Evolutionary conservation across 2,888 invertebrate genomes (phyloP), one percentile per base, ranked within the genome.

Genomic region (Rhingia rostrata): DNA sequence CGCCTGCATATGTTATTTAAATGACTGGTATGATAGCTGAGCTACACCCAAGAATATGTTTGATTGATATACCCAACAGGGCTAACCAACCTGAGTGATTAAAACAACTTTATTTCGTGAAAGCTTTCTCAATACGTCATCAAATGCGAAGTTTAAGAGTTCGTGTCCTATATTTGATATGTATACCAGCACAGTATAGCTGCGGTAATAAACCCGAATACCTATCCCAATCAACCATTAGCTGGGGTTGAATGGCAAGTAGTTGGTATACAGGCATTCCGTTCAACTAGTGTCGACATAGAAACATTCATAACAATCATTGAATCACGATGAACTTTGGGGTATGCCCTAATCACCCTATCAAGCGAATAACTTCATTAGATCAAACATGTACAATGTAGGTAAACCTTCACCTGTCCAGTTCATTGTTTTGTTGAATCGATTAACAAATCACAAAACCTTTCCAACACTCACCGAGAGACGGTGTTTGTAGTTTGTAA

Each of bases 401-500:
- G n/a, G n/a, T 39, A 54, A 54, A 6, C 58, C 64, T 43, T 58
- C 64, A 12, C 10, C 43, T 43, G 61, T 63, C 39, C 54, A 63
- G 37, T 56, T 73, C 73, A 64, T 43, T 45, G 53, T 14, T 73
- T 32, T 63, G 4, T 9, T 39, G 32, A 35, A 74, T 75, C 51
- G 75, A 75, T 75, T 75, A 6, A 67, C 43, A 58, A 53, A 33
- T 9, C 32, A 73, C 56, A 58, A 32, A 5, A 66, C 41, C 30
- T 45, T 6, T 39, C 2, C 4, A 7, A 41, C 43, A 91, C 93
- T 93, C 89, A 94, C 94, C 90, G 94, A 94, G 43, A 94, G 90
- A 89, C 94, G 93, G 51, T 94, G 93, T 88, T 93, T 94, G 88
- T 93, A 93, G 86, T 93, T 92, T 3, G 93, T 92, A 61, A 93